phyloP scores from a whole-genome alignment of 2,888 invertebrate genomes.

The Scaeva pyrastri region DNA sequence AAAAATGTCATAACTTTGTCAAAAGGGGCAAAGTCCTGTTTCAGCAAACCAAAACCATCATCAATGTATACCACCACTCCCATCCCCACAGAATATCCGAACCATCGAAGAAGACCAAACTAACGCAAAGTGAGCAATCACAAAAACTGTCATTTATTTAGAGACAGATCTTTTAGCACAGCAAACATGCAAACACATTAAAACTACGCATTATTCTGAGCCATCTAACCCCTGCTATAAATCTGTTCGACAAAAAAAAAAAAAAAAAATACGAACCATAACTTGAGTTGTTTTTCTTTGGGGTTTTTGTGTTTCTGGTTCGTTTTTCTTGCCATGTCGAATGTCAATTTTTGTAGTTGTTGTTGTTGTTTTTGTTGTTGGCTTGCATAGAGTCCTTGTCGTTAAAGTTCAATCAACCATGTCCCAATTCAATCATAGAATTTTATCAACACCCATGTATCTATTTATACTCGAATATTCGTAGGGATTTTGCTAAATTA shows the following conservation, averaged over 20 bases:
- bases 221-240: slow-evolving; percentile 57
- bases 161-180: slow-evolving; percentile 75
- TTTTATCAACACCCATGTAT: slow-evolving; percentile 80
- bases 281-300: slow-evolving; percentile 67
- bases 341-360: slow-evolving; percentile 31
- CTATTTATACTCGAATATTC: not conserved
- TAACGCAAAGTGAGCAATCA: slow-evolving; percentile 71
- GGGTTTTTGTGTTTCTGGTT: slow-evolving; percentile 61
- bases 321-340: slow-evolving; percentile 61
- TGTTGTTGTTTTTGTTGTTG: slow-evolving; percentile 2
- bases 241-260: slow-evolving; percentile 43
- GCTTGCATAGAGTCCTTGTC: slow-evolving; percentile 48
- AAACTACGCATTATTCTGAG: slow-evolving; percentile 52
- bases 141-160: slow-evolving; percentile 75
- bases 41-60: slow-evolving; percentile 2
- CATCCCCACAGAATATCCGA: not conserved
- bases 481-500: slow-evolving; percentile 61
- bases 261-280: slow-evolving; percentile 49
- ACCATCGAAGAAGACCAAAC: slow-evolving; percentile 10
- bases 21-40: slow-evolving; percentile 58
- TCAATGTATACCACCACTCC: slow-evolving; percentile 51
- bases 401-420: slow-evolving; percentile 76
- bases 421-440: slow-evolving; percentile 75
- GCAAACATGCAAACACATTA: slow-evolving; percentile 75
- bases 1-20: slow-evolving; percentile 52